phyloP scores from a whole-genome alignment of 2,797 vertebrate species.

The Sebastes hopkinsi region DNA sequence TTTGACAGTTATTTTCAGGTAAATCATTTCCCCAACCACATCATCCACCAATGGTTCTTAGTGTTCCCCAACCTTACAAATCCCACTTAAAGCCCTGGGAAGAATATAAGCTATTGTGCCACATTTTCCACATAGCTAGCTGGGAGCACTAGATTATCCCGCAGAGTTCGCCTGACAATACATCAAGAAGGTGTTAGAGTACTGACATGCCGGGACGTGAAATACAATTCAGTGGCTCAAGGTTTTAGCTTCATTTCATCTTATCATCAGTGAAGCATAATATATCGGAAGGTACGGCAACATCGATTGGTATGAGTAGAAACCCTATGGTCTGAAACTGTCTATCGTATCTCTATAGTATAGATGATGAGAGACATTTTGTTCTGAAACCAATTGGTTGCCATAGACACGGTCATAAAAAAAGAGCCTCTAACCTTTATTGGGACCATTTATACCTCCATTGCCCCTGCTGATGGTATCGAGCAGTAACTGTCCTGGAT shows the following conservation, averaged over 20 bases:
- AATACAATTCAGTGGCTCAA: background rate
- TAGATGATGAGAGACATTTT: slow-evolving; percentile 33
- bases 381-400: slow-evolving; percentile 50
- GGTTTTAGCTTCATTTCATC: slow-evolving; percentile 1
- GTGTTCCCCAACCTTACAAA: slow-evolving; percentile 47
- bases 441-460: slow-evolving; percentile 77
- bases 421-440: slow-evolving; percentile 71
- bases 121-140: slow-evolving; percentile 42
- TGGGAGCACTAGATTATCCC: slow-evolving; percentile 33
- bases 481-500: slow-evolving; percentile 78
- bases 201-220: background rate
- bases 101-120: slow-evolving; percentile 40
- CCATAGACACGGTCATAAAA: slow-evolving; percentile 61
- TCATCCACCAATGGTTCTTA: slow-evolving; percentile 28
- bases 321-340: background rate
- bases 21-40: slow-evolving; percentile 29
- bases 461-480: slow-evolving; percentile 75
- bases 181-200: slow-evolving; percentile 7
- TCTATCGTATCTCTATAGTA: slow-evolving; percentile 3
- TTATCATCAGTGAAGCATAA: background rate
- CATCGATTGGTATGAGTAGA: background rate
- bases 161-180: slow-evolving; percentile 28
- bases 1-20: slow-evolving; percentile 37
- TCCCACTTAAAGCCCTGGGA: slow-evolving; percentile 33
- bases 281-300: background rate